Conservation (phyloP, 2,113 vertebrate genomes). For the Lates calcarifer region DNA sequence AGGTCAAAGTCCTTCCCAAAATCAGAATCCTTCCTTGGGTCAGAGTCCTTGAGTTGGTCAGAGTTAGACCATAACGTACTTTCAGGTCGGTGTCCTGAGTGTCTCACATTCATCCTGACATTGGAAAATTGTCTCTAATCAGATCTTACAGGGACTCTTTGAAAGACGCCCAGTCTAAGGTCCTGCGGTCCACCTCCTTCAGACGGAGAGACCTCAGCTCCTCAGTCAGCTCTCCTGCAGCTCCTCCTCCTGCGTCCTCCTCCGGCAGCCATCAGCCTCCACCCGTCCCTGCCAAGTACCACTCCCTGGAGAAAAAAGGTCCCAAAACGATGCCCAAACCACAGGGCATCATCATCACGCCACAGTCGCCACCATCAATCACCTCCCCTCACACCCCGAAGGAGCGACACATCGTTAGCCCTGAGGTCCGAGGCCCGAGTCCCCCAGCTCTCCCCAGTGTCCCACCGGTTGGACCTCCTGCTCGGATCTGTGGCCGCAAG, state of each 20-base stretch:
- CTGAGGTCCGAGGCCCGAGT: conserved; percentile 62
- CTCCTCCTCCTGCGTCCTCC: conserved; percentile 33
- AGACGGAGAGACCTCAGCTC: conserved; percentile 84
- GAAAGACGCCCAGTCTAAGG: conserved; percentile 91
- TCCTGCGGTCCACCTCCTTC: conserved; percentile 92
- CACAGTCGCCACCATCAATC: background rate
- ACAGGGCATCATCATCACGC: conserved; percentile 35
- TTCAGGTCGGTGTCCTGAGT: background rate
- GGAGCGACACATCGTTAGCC: conserved; percentile 89
- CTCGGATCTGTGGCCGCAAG: conserved; percentile 89
- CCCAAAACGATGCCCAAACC: conserved; percentile 82
- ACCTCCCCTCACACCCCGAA: conserved; percentile 89
- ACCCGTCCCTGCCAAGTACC: conserved; percentile 60
- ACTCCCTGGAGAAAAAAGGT: conserved; percentile 84
- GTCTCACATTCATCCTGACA: background rate
- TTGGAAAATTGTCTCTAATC: conserved; percentile 36
- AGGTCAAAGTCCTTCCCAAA: conserved; percentile 46
- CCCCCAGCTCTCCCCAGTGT: conserved; percentile 77
- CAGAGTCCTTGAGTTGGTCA: conserved; percentile 79
- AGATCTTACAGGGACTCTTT: conserved; percentile 91
- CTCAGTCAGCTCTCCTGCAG: conserved; percentile 29
- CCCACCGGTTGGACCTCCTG: conserved; percentile 68
- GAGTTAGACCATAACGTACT: background rate
- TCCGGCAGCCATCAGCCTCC: conserved; percentile 73
- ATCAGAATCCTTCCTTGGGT: conserved; percentile 51